phyloP scores from a whole-genome alignment of 2,113 vertebrate species.

The Upupa epops region DNA sequence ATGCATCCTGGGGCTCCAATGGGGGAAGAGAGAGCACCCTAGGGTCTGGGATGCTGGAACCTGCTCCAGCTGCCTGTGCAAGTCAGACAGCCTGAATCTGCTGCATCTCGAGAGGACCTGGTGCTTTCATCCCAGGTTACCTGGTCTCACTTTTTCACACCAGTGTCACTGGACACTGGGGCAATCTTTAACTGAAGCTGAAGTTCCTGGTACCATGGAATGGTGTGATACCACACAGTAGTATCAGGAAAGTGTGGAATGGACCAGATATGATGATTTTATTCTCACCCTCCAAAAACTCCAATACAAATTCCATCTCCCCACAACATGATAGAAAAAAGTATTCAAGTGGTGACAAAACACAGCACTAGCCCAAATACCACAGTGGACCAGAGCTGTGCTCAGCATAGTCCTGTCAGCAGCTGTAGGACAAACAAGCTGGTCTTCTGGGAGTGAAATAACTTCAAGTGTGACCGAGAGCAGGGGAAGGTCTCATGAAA shows the following conservation, averaged over 20 bases:
- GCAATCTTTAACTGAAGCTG: not conserved
- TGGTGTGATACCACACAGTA: not conserved
- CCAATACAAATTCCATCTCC: not conserved
- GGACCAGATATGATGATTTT: not conserved
- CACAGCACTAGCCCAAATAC: not conserved
- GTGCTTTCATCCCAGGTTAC: not conserved
- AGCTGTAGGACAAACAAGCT: not conserved
- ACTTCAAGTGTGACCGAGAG: not conserved
- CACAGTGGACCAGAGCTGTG: not conserved
- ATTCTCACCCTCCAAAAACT: not conserved
- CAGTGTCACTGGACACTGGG: not conserved
- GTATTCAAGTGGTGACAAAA: not conserved
- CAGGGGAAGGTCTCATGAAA: not conserved
- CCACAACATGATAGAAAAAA: not conserved
- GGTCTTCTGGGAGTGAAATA: not conserved
- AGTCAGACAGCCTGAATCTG: not conserved
- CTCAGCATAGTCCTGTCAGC: not conserved
- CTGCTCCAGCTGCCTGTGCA: not conserved
- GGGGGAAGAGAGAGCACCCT: not conserved
- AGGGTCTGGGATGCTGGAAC: not conserved
- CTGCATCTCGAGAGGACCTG: accelerated
- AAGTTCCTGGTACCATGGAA: not conserved
- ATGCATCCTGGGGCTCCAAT: not conserved
- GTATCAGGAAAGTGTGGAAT: not conserved
- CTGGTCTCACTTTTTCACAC: not conserved